Conservation (phyloP, 2,113 vertebrate species). For the Tupaia tana region DNA sequence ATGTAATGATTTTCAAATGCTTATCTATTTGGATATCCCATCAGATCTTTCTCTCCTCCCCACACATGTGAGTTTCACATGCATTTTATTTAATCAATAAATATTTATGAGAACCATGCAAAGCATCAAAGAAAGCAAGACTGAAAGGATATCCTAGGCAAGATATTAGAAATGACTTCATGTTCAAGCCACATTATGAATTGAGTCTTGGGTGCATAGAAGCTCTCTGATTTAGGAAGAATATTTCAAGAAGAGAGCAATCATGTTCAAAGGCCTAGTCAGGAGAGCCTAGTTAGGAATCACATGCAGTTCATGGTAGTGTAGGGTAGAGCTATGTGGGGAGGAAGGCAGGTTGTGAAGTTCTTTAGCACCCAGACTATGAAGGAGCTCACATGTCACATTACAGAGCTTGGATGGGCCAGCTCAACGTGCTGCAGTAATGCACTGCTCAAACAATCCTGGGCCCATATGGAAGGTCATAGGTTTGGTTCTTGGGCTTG, state of each 20-base stretch:
- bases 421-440: too few species aligned
- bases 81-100: background rate
- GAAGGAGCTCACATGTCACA: background rate
- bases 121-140: conserved; percentile 15
- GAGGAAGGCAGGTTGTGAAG: background rate
- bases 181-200: background rate
- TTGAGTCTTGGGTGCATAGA: background rate
- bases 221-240: background rate
- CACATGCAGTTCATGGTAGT: background rate
- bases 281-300: background rate
- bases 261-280: background rate
- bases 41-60: background rate
- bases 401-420: background rate
- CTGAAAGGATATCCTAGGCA: background rate
- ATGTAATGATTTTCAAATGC: background rate
- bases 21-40: background rate
- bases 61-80: background rate
- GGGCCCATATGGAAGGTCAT: too few species aligned
- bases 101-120: background rate
- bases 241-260: background rate
- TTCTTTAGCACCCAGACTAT: background rate
- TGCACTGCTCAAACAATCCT: too few species aligned
- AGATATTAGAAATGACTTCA: conserved; percentile 27
- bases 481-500: too few species aligned
- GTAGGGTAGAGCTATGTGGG: background rate